Evolutionary conservation across 2,113 vertebrate species (phyloP), one percentile per base, ranked within the genome.

Genomic region (Coryphaenoides rupestris): DNA sequence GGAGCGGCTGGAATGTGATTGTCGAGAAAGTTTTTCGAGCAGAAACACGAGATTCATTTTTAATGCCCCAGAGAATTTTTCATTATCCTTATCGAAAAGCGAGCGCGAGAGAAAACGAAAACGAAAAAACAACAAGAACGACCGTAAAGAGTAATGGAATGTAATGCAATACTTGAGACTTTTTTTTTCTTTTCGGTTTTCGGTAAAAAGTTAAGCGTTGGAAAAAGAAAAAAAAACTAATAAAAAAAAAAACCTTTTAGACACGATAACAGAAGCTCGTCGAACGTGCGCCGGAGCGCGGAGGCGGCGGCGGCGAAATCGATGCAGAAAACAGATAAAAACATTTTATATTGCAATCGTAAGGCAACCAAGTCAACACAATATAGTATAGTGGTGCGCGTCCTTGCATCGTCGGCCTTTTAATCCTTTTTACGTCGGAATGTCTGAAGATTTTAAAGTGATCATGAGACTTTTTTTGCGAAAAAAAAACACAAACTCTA

Each of bases 1-100:
- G 85, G 77, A 83, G 75, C 72, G 49, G n/a, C 14, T 78, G 86
- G 84, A 87, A 89, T 89, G 84, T 87, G 83, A 87, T 87, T 89
- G 87, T 87, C 86, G 71, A 66, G 78, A 82, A 62, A n/a, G n/a
- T n/a, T n/a, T 70, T 58, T 72, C 0, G 83, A 85, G 81, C 79
- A 78, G 81, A 64, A n/a, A 77, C 54, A 57, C 63, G 1, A 1
- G 46, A 79, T 79, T 69, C 66, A 84, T 78, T 75, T 76, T n/a
- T n/a, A 83, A 89, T 81, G 79, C 83, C 78, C 80, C n/a, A 60
- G 79, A 60, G 80, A 84, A 85, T 53, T 17, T 21, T 65, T 61
- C 15, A 62, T 61, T 19, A 63, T 66, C 33, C 55, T 66, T 24
- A 67, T 68, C 78, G n/a, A n/a, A 58, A 79, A 76, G 61, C 73